Evolutionary conservation across 2,797 vertebrate genomes (phyloP), one percentile per base, ranked within the genome.

Genomic region (Lycodopsis pacificus): DNA sequence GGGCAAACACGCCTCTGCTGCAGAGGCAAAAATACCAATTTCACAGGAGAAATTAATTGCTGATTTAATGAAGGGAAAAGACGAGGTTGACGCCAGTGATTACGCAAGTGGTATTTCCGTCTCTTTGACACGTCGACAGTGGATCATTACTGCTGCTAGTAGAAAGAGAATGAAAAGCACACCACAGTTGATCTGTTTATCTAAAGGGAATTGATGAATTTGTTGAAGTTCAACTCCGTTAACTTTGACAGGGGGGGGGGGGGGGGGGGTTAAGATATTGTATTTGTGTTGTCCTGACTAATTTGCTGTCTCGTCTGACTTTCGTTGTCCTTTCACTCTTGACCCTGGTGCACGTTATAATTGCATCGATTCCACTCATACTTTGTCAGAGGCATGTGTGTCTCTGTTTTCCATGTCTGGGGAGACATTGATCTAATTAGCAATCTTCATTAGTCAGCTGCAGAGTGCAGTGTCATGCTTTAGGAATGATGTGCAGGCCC

Each of bases 401-500:
- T 87, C 80, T 90, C 84, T 88, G 86, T 92, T 91, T 91, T 91
- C 83, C 73, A 76, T 80, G 85, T 90, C 93, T 87, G 83, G 64
- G 76, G 80, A 90, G 89, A 90, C 88, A 84, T 80, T 92, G 90
- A 94, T 93, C 91, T 90, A 90, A 94, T 94, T 94, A 93, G 80
- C 87, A 88, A 86, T 91, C 88, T 92, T 90, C 91, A 94, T 94
- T 93, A 93, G 89, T 90, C 89, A 91, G 89, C 85, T 83, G 81
- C 88, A 89, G 84, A 90, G 88, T 79, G 85, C 87, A 79, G 88
- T 90, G 90, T 93, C 91, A 93, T 92, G 89, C 81, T 90, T 76
- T 85, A 93, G 88, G 93, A 94, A 94, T 92, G 92, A 82, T 81
- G 83, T 73, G 82, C 73, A 67, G 64, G 62, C 22, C 36, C 54